Evolutionary conservation across 2,888 invertebrate genomes (phyloP), one percentile per base, ranked within the genome.

Genomic region (Drosophila trichaetosa): DNA sequence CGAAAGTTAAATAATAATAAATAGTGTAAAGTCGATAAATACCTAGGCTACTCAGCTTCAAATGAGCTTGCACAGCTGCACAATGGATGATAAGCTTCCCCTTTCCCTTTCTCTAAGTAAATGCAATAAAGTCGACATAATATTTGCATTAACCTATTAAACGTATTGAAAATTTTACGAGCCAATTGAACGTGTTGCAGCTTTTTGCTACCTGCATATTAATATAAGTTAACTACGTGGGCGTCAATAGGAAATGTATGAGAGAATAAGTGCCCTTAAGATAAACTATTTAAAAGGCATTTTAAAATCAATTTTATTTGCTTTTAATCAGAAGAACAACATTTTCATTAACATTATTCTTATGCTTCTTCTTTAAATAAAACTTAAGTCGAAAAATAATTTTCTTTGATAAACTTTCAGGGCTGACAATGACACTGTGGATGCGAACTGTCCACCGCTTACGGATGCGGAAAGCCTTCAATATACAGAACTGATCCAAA

Each of bases 401-500:
- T 29, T 38, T 21, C 8, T n/a, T 11, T 10, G 10, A 18, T 18
- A 18, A 36, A 13, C 34, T 40, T 73, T 2, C 11, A 82, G 82
- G 11, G 73, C 86, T 6, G 53, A 65, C 18, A 79, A 73, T 56
- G 69, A 69, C 36, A 60, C 10, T 2, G 89, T 82, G 21, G 91
- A 92, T 18, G 90, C 88, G 57, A 89, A 91, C 36, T 91, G 92
- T 49, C 91, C 91, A 7, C 82, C 92, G 4, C 64, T 92, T 48
- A 76, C 81, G 40, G 88, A 92, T 73, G 93, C 92, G 29, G 82
- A 83, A 7, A 89, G 68, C 29, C 68, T 92, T 31, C 93, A 93
- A 60, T 91, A 92, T 61, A 90, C 93, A 7, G 92, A 92, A 61
- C 89, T 92, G 5, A 91, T 92, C 27, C 91, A 92, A 29, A 78